Conservation (phyloP, 1,140 invertebrate genomes). For the Euwallacea similis region DNA sequence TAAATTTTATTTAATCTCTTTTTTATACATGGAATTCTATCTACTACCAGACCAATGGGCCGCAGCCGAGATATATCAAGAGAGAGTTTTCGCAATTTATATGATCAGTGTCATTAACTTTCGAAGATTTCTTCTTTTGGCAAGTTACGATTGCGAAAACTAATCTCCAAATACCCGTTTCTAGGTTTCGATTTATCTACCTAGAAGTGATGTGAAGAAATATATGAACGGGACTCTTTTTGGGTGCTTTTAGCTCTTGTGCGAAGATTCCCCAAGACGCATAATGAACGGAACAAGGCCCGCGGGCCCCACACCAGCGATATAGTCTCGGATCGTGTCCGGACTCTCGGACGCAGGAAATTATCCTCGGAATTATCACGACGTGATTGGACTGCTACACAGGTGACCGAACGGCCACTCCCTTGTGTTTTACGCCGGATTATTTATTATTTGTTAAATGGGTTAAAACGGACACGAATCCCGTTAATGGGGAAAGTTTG, state of each 20-base stretch:
- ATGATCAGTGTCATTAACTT: neutral
- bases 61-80: constrained; percentile 15
- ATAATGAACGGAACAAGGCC: constrained; percentile 34
- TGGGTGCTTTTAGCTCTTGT: neutral
- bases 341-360: constrained; percentile 38
- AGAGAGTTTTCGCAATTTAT: constrained; percentile 13
- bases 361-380: constrained; percentile 39
- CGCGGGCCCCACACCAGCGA: constrained; percentile 25
- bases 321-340: constrained; percentile 31
- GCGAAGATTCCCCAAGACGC: constrained; percentile 32
- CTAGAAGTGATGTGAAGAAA: no score
- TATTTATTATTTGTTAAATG: constrained; percentile 38
- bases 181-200: no score
- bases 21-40: constrained; percentile 24
- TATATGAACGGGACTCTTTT: no score
- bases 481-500: constrained; percentile 31
- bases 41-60: constrained; percentile 26
- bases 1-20: constrained; percentile 30
- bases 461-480: constrained; percentile 30
- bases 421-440: constrained; percentile 29
- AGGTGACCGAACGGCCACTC: constrained; percentile 37
- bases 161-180: no score
- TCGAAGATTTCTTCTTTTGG: neutral
- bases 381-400: constrained; percentile 38
- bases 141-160: no score